Conservation (phyloP, 37 sponge, comb jelly and placozoan species). For the Halisarca cf. caerulea region DNA sequence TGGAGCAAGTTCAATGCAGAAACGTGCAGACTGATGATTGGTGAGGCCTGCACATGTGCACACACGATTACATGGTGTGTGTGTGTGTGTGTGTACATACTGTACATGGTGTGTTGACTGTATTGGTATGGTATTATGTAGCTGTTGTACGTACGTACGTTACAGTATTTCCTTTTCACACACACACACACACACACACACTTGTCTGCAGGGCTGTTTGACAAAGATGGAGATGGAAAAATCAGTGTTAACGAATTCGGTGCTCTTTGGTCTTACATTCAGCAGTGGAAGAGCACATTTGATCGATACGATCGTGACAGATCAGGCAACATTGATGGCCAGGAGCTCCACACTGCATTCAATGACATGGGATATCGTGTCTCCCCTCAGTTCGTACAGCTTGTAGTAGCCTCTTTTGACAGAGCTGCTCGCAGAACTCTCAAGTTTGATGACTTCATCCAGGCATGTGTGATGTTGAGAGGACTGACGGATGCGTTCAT, state of each 20-base stretch:
- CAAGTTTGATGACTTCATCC: constrained; percentile 88
- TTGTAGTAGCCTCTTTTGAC: constrained; percentile 70
- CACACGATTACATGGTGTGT: too few species aligned
- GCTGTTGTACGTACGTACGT: too few species aligned
- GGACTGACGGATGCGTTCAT: constrained; percentile 77
- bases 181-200: too few species aligned
- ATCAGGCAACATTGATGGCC: constrained; percentile 76
- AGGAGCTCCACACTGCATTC: constrained; percentile 78
- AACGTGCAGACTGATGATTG: constrained; percentile 87
- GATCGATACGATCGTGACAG: constrained; percentile 77
- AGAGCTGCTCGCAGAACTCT: constrained; percentile 29
- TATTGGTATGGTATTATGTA: too few species aligned
- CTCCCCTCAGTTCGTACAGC: constrained; percentile 49
- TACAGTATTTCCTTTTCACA: too few species aligned
- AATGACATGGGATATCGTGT: constrained; percentile 85
- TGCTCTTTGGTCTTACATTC: constrained; percentile 75
- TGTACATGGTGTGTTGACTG: too few species aligned
- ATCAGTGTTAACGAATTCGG: constrained; percentile 75
- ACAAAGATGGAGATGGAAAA: constrained; percentile 70
- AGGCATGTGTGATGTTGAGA: constrained; percentile 79
- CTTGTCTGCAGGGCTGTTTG: constrained; percentile 64
- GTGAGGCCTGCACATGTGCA: constrained; percentile 22
- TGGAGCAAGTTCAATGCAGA: constrained; percentile 89
- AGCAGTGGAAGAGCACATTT: constrained; percentile 80
- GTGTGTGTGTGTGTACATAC: too few species aligned